Conservation (phyloP, 2,113 vertebrate species). For the Rissa tridactyla region DNA sequence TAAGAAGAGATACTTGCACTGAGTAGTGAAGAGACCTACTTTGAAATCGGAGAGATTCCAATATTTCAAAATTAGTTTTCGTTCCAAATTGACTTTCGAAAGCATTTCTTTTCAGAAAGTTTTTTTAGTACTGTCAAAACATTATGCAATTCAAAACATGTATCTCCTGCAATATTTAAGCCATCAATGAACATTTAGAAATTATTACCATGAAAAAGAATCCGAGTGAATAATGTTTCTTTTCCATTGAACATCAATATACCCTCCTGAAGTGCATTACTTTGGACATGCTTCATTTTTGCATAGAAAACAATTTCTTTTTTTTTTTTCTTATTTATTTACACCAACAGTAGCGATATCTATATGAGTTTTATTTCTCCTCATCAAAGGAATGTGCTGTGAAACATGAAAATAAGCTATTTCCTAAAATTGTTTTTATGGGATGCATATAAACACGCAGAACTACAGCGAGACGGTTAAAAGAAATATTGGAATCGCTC, state of each 20-base stretch:
- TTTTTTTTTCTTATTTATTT: not conserved
- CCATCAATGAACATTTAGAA: not conserved
- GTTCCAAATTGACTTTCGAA: not conserved
- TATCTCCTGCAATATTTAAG: not conserved
- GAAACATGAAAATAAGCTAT: not conserved
- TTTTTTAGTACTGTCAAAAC: not conserved
- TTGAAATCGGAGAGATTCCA: slow-evolving; percentile 6
- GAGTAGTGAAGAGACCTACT: slow-evolving; percentile 2
- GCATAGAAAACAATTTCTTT: not conserved
- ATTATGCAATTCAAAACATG: not conserved
- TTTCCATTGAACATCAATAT: not conserved
- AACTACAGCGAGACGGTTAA: not conserved
- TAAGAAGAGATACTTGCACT: slow-evolving; percentile 21
- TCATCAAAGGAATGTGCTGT: not conserved
- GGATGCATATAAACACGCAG: not conserved
- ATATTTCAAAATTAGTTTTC: not conserved
- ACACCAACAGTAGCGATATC: not conserved
- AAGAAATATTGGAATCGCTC: not conserved
- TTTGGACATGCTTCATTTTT: not conserved
- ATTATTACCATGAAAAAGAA: not conserved
- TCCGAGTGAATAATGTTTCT: not conserved
- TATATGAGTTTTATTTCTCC: not conserved
- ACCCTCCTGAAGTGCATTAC: not conserved
- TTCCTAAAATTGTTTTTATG: not conserved
- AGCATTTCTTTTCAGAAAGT: not conserved